phyloP scores from a whole-genome alignment of 2,888 invertebrate genomes.

The Drosophila falleni region DNA sequence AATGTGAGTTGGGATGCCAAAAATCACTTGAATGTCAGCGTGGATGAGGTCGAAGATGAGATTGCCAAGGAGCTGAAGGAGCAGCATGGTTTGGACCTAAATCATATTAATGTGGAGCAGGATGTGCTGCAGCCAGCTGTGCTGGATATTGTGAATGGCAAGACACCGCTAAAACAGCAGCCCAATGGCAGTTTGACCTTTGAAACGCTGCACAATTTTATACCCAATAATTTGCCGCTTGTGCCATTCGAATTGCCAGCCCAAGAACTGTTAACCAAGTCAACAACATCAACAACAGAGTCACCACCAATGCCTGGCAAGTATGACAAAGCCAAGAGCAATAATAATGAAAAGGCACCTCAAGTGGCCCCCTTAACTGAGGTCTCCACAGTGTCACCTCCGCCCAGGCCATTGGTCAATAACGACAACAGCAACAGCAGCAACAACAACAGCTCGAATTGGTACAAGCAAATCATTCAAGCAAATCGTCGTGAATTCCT shows the following conservation, averaged over 20 bases:
- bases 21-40: constrained; percentile 76
- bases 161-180: constrained; percentile 53
- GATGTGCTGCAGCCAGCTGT: constrained; percentile 74
- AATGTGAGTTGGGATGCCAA: constrained; percentile 66
- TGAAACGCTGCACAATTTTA: constrained; percentile 71
- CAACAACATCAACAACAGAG: constrained; percentile 11
- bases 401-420: constrained; percentile 60
- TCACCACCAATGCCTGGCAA: constrained; percentile 19
- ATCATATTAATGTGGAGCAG: constrained; percentile 67
- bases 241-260: constrained; percentile 77
- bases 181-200: constrained; percentile 56
- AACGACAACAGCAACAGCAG: background rate
- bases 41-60: constrained; percentile 63
- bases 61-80: constrained; percentile 69
- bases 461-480: constrained; percentile 76
- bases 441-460: constrained; percentile 34
- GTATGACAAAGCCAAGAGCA: constrained; percentile 61
- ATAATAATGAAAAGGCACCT: constrained; percentile 68
- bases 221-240: constrained; percentile 80
- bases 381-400: constrained; percentile 38
- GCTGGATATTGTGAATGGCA: constrained; percentile 77
- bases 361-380: constrained; percentile 31
- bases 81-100: constrained; percentile 78
- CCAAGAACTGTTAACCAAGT: constrained; percentile 18
- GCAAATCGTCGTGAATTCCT: constrained; percentile 79